Evolutionary conservation across 2,113 vertebrate species (phyloP).

Genomic region (Ammodytes dubius): DNA sequence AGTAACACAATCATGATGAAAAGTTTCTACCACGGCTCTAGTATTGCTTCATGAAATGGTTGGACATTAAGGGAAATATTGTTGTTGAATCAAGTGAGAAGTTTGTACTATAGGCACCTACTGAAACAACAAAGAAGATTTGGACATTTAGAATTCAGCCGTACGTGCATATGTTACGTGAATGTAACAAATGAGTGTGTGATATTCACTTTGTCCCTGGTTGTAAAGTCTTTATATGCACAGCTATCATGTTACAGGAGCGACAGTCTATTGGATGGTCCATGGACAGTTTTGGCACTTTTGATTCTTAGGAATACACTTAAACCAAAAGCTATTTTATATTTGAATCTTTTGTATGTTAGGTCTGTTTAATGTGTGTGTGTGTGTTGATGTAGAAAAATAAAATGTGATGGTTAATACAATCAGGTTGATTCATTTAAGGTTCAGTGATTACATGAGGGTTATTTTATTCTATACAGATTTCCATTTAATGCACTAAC

Average conservation of each 20-base stretch:
- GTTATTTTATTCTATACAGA: background rate
- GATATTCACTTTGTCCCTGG: background rate
- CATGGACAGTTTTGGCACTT: background rate
- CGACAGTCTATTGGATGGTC: background rate
- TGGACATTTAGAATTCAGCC: background rate
- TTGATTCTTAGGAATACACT: background rate
- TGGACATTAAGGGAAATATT: background rate
- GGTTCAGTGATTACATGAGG: background rate
- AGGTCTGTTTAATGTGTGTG: constrained; percentile 7
- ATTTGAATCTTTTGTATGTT: constrained; percentile 4
- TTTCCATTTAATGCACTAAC: background rate
- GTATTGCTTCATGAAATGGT: background rate
- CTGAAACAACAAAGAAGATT: background rate
- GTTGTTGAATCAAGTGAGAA: background rate
- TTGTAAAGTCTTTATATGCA: background rate
- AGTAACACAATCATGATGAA: background rate
- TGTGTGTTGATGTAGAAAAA: background rate
- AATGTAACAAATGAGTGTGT: background rate
- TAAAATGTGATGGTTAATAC: constrained; percentile 17
- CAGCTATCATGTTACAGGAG: background rate
- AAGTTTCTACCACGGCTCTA: background rate
- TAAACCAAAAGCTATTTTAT: constrained; percentile 36
- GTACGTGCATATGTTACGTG: background rate
- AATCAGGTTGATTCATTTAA: background rate
- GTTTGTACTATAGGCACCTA: background rate